These are phyloP conservation scores for Serripes groenlandicus DNA, from an alignment of 2,888 invertebrate genomes.

Conservation along the genomic window DNA sequence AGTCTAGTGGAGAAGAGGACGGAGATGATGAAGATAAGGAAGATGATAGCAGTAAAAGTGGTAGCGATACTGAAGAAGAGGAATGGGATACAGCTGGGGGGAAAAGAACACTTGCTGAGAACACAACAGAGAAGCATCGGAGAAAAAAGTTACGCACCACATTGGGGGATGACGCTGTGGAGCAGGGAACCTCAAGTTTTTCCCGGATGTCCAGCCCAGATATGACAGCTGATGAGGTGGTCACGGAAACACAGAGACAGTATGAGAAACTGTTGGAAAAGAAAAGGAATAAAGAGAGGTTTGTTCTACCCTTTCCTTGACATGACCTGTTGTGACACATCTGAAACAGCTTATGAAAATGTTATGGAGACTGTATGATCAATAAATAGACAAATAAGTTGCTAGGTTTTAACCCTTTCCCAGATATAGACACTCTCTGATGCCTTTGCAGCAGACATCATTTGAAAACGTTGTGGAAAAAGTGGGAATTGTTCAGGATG, in stretches of 20 bases:
- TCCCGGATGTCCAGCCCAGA: conserved; percentile 33
- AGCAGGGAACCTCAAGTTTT: background rate
- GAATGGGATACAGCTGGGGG: background rate
- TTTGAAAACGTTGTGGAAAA: too few species aligned
- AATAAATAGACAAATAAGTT: too few species aligned
- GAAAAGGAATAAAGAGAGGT: conserved; percentile 6
- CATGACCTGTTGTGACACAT: too few species aligned
- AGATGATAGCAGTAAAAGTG: conserved; percentile 12
- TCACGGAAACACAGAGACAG: conserved; percentile 41
- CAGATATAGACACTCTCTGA: too few species aligned
- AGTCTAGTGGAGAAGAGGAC: conserved; percentile 40
- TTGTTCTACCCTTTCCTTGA: too few species aligned
- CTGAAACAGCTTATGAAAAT: too few species aligned
- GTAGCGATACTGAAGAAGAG: background rate
- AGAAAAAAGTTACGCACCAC: background rate
- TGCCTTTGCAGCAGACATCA: too few species aligned
- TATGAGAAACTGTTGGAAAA: conserved; percentile 25
- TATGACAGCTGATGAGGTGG: conserved; percentile 54
- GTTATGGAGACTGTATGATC: too few species aligned
- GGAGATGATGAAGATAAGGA: conserved; percentile 25
- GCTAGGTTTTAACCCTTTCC: too few species aligned
- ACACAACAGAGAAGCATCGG: background rate
- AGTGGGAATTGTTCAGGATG: too few species aligned
- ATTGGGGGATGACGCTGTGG: conserved; percentile 8
- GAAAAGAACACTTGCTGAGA: background rate